Percentiles rank a stretch among this genome's conserved stretches.
phyloP scores from a whole-genome alignment of 2,888 invertebrate genomes.

The Ophonus ardosiacus region DNA sequence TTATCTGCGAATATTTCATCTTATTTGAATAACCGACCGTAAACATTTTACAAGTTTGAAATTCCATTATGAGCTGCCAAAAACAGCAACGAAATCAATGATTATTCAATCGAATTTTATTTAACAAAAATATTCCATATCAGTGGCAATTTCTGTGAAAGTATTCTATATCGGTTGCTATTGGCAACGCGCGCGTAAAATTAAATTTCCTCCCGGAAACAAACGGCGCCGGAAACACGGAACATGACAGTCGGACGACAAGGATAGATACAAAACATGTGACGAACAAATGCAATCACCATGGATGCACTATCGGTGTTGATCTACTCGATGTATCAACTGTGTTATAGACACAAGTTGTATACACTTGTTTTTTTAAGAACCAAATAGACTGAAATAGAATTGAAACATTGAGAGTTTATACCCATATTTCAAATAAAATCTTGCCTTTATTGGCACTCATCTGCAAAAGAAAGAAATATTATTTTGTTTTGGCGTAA shows the following conservation, averaged over 20 bases:
- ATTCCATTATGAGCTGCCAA: neutral
- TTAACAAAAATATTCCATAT: conserved; percentile 4
- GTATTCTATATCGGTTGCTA: neutral
- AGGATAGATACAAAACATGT: neutral
- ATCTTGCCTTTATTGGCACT: too few relatives aligned
- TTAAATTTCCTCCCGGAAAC: conserved; percentile 48
- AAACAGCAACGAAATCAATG: neutral
- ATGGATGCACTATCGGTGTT: neutral
- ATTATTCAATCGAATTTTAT: neutral
- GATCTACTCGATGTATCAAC: neutral
- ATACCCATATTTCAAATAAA: too few relatives aligned
- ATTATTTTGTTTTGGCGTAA: too few relatives aligned
- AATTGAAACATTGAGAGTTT: too few relatives aligned
- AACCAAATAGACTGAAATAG: too few relatives aligned
- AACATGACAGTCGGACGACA: conserved; percentile 33
- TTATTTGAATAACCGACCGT: too few relatives aligned
- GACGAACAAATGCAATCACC: conserved; percentile 17
- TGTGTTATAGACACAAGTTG: neutral
- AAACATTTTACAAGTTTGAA: neutral
- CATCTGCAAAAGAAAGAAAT: too few relatives aligned
- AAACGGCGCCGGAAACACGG: conserved; percentile 27
- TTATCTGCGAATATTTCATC: too few relatives aligned
- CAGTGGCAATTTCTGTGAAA: neutral
- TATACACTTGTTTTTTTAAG: too few relatives aligned
- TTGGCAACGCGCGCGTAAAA: conserved; percentile 32